Evolutionary conservation across 1,140 invertebrate species (phyloP), one percentile per base, ranked within the genome.

Genomic region (Bombus pascuorum): DNA sequence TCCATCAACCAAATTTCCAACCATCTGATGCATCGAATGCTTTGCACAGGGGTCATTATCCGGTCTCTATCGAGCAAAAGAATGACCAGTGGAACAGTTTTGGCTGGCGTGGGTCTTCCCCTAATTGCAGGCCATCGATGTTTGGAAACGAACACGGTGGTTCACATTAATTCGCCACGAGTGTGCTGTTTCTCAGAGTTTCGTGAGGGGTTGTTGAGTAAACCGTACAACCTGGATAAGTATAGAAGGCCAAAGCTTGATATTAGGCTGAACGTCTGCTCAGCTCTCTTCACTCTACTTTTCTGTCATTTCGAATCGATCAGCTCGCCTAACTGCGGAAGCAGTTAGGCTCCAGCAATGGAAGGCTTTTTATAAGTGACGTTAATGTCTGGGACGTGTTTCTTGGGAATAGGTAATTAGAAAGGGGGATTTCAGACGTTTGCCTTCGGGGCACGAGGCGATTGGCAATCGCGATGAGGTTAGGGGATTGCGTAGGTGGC

Each of bases 151-250:
- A 68, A 34, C 53, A 42, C 6, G 9, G 13, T 59, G 32, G 57
- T 47, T 42, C 77, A 73, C 86, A 87, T 89, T 89, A 85, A 89
- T 87, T 89, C 84, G 66, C 39, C 37, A 47, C 72, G 78, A 85
- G 77, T 86, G 87, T 76, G 86, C 84, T 85, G 83, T 89, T 89
- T 87, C 84, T 81, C 85, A 83, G 75, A 79, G 65, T 47, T 83
- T 82, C 72, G 68, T 47, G 79, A 80, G 53, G 78, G 83, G 81
- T 74, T 72, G 71, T 39, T n/a, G 62, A 74, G 42, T 53, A 22
- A 53, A 53, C 47, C 47, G 47, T 53, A 53, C 47, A 53, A 8
- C 18, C 47, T 53, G 6, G 47, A 53, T 39, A 83, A 86, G 25
- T 59, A 72, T n/a, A 68, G 80, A n/a, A n/a, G 59, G 28, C 57